Percentiles rank a stretch among this genome's conserved stretches.
Conservation (phyloP, 2,797 vertebrate species). For the Toxotes lorentzi region DNA sequence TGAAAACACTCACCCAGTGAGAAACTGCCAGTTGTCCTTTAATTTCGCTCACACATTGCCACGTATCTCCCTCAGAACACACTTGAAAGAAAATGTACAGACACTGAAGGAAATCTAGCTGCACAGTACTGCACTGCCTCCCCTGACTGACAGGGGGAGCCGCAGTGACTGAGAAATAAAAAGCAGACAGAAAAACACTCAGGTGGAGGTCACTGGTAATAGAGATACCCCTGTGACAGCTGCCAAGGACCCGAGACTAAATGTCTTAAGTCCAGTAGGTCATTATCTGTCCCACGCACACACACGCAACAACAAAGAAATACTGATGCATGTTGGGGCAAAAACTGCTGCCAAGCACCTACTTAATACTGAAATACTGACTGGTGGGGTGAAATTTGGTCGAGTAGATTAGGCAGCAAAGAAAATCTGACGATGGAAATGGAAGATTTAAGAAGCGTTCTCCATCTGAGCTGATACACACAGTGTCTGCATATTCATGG, state of each 20-base stretch:
- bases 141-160: slow-evolving; percentile 40
- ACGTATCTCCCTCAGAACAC: slow-evolving; percentile 14
- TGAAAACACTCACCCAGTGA: slow-evolving; percentile 36
- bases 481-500: slow-evolving; percentile 71
- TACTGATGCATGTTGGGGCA: not conserved
- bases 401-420: slow-evolving; percentile 41
- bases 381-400: slow-evolving; percentile 46
- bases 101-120: not conserved
- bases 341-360: slow-evolving; percentile 29
- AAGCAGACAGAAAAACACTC: slow-evolving; percentile 1
- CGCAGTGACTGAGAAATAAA: slow-evolving; percentile 1
- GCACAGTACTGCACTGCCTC: not conserved
- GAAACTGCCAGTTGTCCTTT: slow-evolving; percentile 26
- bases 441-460: slow-evolving; percentile 53
- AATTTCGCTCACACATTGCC: slow-evolving; percentile 20
- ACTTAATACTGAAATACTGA: slow-evolving; percentile 38
- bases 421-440: slow-evolving; percentile 50
- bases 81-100: slow-evolving; percentile 19
- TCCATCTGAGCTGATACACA: slow-evolving; percentile 56
- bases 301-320: no score
- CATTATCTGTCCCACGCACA: slow-evolving; percentile 52
- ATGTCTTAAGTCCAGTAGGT: slow-evolving; percentile 51
- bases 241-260: slow-evolving; percentile 47
- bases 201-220: slow-evolving; percentile 39
- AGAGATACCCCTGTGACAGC: slow-evolving; percentile 18